A percentile compares a stretch with the other conserved stretches of the same genome.
Conservation (phyloP, 2,113 vertebrate species). For the Caranx ignobilis region DNA sequence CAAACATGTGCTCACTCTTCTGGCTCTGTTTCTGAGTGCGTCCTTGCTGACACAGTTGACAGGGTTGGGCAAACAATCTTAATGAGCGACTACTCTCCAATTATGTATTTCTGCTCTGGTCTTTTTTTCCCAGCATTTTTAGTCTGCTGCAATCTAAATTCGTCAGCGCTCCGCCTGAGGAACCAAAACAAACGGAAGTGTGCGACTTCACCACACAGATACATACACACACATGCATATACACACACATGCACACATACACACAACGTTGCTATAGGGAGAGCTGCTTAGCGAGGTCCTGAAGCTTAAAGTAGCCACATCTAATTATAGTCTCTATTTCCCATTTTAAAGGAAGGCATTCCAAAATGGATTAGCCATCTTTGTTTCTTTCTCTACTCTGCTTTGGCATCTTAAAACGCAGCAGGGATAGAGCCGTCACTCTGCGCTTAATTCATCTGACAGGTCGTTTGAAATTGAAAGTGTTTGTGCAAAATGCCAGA, state of each 20-base stretch:
- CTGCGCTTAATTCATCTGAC: not conserved
- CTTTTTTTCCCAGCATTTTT: slow-evolving; percentile 56
- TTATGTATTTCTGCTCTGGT: slow-evolving; percentile 64
- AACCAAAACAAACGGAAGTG: slow-evolving; percentile 76
- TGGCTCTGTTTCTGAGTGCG: not conserved
- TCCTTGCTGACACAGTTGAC: slow-evolving; percentile 24
- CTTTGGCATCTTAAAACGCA: not conserved
- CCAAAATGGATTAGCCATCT: slow-evolving; percentile 51
- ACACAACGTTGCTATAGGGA: slow-evolving; percentile 37
- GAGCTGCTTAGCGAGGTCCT: slow-evolving; percentile 47
- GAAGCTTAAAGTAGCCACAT: slow-evolving; percentile 53
- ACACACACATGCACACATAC: not conserved
- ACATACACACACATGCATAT: slow-evolving; percentile 5
- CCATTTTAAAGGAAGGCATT: slow-evolving; percentile 52
- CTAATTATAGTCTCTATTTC: slow-evolving; percentile 67
- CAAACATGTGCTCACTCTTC: not conserved
- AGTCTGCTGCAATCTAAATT: slow-evolving; percentile 61
- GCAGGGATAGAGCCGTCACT: not conserved
- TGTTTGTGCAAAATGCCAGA: slow-evolving; percentile 18
- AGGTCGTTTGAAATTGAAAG: slow-evolving; percentile 37
- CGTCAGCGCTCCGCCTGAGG: slow-evolving; percentile 52
- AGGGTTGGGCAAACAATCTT: slow-evolving; percentile 42
- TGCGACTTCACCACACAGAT: slow-evolving; percentile 51
- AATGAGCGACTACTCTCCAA: slow-evolving; percentile 66
- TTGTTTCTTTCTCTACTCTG: slow-evolving; percentile 36